Conservation (phyloP, 37 sponge, comb jelly and placozoan species). For the Cladorhizidae sp. region DNA sequence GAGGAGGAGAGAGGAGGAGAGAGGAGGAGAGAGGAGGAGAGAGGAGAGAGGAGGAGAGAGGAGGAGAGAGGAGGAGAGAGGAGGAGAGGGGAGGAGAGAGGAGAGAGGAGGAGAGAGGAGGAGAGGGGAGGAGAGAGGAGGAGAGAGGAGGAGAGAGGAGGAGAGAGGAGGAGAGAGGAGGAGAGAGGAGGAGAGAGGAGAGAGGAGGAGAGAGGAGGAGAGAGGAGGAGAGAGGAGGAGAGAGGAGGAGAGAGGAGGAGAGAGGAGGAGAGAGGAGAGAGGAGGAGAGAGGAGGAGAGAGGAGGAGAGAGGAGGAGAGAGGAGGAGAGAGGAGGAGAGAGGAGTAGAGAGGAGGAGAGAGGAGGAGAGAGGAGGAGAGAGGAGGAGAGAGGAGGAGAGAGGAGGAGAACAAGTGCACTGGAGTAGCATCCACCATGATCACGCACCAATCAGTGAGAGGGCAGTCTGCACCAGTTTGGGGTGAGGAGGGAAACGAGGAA, state of each 20-base stretch:
- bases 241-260: background rate
- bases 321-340: conserved; percentile 3
- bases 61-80: conserved; percentile 13
- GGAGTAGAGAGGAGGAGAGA: conserved; percentile 17
- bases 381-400: conserved; percentile 15
- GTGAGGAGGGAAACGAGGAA: conserved; percentile 64
- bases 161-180: background rate
- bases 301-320: conserved; percentile 17
- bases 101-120: conserved; percentile 9
- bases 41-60: background rate
- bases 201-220: background rate
- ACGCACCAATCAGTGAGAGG: conserved; percentile 60
- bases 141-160: background rate
- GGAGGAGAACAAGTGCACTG: background rate
- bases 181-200: background rate
- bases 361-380: conserved; percentile 15
- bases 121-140: background rate
- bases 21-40: conserved; percentile 9
- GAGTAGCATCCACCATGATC: too few relatives aligned
- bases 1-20: background rate
- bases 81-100: background rate
- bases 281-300: conserved; percentile 19
- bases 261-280: background rate
- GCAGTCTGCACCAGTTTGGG: conserved; percentile 54
- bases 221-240: background rate